Evolutionary conservation across 2,888 invertebrate genomes (phyloP).

Genomic region (Ichneumoninae sp.): DNA sequence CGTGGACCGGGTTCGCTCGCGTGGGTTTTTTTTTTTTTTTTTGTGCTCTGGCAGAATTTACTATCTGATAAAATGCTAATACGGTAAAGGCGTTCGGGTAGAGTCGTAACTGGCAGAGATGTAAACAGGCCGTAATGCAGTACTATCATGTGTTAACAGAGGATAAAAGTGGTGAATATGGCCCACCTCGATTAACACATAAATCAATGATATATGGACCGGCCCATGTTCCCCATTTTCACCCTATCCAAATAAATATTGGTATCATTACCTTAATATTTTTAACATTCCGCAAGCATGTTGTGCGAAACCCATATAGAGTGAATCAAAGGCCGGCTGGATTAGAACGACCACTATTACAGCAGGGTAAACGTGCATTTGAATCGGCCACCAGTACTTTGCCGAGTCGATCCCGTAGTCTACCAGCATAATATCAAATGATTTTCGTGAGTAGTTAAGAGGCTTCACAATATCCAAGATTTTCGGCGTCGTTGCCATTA

Average conservation of each 20-base stretch:
- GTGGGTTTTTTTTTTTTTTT: too few relatives aligned
- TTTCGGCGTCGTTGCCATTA: neutral
- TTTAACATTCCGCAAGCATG: constrained; percentile 24
- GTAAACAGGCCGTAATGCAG: too few relatives aligned
- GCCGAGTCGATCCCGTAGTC: constrained; percentile 27
- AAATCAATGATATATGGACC: too few relatives aligned
- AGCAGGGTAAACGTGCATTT: neutral
- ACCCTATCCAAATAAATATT: neutral
- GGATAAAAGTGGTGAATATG: too few relatives aligned
- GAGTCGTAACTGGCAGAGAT: too few relatives aligned
- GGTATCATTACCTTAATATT: constrained; percentile 12
- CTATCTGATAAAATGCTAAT: too few relatives aligned
- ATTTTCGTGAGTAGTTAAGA: neutral
- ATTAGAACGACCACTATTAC: neutral
- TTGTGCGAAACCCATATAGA: neutral
- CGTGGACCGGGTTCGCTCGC: too few relatives aligned
- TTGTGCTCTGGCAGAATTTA: too few relatives aligned
- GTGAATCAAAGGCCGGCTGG: neutral
- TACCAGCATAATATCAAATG: neutral
- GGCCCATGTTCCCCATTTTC: too few relatives aligned
- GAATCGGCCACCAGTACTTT: constrained; percentile 7
- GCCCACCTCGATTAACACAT: too few relatives aligned
- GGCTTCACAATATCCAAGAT: neutral
- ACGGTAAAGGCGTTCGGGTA: too few relatives aligned
- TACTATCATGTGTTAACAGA: too few relatives aligned